Conservation (phyloP, 2,113 vertebrate species). For the Columba janthina region DNA sequence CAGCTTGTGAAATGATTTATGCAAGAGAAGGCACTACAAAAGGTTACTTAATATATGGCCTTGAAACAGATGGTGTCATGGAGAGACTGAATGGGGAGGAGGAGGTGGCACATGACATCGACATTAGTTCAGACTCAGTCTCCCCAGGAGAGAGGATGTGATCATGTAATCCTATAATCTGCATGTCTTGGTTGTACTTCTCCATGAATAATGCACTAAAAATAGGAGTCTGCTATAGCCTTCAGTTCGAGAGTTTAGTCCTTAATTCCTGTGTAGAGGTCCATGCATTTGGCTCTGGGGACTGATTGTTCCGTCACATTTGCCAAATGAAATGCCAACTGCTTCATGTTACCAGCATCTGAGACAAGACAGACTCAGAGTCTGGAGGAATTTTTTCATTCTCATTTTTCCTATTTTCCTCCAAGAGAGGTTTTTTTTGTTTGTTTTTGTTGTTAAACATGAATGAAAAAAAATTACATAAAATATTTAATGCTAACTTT, state of each 20-base stretch:
- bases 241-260: neutral
- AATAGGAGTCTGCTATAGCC: neutral
- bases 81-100: neutral
- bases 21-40: neutral
- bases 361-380: neutral
- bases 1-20: neutral
- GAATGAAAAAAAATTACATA: neutral
- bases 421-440: neutral
- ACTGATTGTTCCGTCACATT: neutral
- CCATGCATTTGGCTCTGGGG: neutral
- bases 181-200: neutral
- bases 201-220: slow-evolving; percentile 15
- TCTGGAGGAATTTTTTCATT: neutral
- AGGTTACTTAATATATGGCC: neutral
- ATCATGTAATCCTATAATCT: neutral
- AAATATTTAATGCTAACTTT: neutral
- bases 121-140: neutral
- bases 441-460: neutral
- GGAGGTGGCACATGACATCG: neutral
- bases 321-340: neutral
- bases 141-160: neutral
- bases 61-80: neutral
- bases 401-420: neutral
- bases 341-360: neutral
- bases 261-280: neutral